Conservation (phyloP, 2,797 vertebrate genomes). For the Pantherophis alleghaniensis region DNA sequence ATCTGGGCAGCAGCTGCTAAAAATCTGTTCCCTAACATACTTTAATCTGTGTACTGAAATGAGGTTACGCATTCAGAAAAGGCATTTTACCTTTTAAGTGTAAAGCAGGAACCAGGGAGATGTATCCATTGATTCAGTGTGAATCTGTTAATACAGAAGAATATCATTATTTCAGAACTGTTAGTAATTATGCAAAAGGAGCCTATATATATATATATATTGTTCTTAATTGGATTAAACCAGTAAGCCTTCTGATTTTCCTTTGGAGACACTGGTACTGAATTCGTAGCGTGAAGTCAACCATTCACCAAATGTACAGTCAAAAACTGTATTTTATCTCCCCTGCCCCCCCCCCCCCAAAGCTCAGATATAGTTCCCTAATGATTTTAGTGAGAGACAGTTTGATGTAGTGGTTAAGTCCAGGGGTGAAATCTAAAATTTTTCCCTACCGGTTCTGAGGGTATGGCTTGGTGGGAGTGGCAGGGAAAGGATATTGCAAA, state of each 20-base stretch:
- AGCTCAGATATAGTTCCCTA: constrained; percentile 47
- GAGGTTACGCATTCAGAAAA: background rate
- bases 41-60: background rate
- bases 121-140: constrained; percentile 52
- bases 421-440: too few relatives aligned
- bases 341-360: constrained; percentile 3
- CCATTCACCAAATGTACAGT: constrained; percentile 57
- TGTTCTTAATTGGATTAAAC: constrained; percentile 57
- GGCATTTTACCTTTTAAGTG: constrained; percentile 42
- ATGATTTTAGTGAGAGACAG: background rate
- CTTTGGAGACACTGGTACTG: constrained; percentile 59
- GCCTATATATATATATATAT: background rate
- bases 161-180: constrained; percentile 44
- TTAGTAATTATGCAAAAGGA: constrained; percentile 57
- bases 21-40: background rate
- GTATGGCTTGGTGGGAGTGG: too few relatives aligned
- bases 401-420: background rate
- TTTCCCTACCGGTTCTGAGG: too few relatives aligned
- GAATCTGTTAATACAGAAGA: constrained; percentile 43
- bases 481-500: too few relatives aligned
- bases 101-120: constrained; percentile 43
- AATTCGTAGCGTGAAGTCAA: constrained; percentile 63
- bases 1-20: background rate
- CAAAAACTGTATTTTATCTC: constrained; percentile 59
- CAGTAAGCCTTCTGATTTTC: constrained; percentile 51